Evolutionary conservation across 2,113 vertebrate species (phyloP).

Genomic region (Hypocryptadius cinnamomeus): DNA sequence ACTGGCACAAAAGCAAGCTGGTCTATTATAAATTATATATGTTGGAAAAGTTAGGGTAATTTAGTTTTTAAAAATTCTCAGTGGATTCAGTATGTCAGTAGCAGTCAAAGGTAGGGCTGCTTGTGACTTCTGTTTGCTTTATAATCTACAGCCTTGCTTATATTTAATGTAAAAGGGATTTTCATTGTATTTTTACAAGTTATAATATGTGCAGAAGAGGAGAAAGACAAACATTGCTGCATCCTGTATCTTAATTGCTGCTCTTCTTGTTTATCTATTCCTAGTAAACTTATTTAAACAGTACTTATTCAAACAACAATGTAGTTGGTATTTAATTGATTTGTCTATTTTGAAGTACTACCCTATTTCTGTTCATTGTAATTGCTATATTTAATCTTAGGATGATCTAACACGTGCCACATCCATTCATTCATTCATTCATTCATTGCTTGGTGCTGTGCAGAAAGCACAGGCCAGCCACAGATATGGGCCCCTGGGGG

Average conservation of each 20-base stretch:
- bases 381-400: neutral
- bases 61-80: neutral
- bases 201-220: neutral
- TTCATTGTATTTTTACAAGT: neutral
- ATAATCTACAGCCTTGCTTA: neutral
- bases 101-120: neutral
- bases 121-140: neutral
- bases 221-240: neutral
- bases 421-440: neutral
- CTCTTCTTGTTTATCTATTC: neutral
- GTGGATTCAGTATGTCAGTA: neutral
- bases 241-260: neutral
- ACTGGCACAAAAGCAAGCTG: neutral
- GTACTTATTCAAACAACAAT: neutral
- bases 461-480: neutral
- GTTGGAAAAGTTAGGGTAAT: neutral
- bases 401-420: neutral
- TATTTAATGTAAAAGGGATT: neutral
- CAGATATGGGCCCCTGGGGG: neutral
- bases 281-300: neutral
- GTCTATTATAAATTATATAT: neutral
- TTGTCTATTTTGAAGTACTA: neutral
- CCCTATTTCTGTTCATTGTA: neutral
- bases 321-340: neutral
- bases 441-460: neutral